Percentiles rank a stretch among this genome's conserved stretches.
Evolutionary conservation across 2,888 invertebrate species (phyloP).

Genomic region (Pardosa pseudoannulata): DNA sequence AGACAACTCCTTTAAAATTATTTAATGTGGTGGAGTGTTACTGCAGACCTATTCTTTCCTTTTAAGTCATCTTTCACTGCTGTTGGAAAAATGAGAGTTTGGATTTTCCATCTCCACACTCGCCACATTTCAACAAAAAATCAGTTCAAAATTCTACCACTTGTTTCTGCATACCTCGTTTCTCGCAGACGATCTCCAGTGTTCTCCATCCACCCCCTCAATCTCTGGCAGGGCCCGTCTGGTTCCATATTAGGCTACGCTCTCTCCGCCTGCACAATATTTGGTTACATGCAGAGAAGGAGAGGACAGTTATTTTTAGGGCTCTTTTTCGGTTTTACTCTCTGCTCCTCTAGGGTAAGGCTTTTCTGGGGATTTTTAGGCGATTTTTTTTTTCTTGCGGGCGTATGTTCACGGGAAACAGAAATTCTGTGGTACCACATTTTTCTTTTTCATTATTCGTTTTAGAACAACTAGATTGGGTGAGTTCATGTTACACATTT

Average conservation of each 20-base stretch:
- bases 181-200: slow-evolving; percentile 13
- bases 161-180: slow-evolving; percentile 56
- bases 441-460: too few species aligned
- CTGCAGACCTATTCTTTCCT: too few species aligned
- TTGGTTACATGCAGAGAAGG: slow-evolving; percentile 44
- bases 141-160: slow-evolving; percentile 55
- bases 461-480: too few species aligned
- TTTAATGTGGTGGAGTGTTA: too few species aligned
- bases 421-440: too few species aligned
- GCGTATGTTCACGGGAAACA: background rate
- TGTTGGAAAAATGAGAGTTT: too few species aligned
- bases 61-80: too few species aligned
- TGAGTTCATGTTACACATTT: too few species aligned
- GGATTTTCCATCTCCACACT: too few species aligned
- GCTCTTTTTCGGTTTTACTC: background rate
- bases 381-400: background rate
- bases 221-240: slow-evolving; percentile 26
- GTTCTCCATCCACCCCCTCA: slow-evolving; percentile 48
- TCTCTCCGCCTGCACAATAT: slow-evolving; percentile 40
- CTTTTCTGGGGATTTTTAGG: background rate
- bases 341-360: background rate
- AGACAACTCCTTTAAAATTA: too few species aligned
- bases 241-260: slow-evolving; percentile 68
- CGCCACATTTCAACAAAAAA: too few species aligned
- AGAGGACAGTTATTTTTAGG: slow-evolving; percentile 16